Evolutionary conservation across 2,113 vertebrate species (phyloP).

Genomic region (Ophthalmolycus amberensis): DNA sequence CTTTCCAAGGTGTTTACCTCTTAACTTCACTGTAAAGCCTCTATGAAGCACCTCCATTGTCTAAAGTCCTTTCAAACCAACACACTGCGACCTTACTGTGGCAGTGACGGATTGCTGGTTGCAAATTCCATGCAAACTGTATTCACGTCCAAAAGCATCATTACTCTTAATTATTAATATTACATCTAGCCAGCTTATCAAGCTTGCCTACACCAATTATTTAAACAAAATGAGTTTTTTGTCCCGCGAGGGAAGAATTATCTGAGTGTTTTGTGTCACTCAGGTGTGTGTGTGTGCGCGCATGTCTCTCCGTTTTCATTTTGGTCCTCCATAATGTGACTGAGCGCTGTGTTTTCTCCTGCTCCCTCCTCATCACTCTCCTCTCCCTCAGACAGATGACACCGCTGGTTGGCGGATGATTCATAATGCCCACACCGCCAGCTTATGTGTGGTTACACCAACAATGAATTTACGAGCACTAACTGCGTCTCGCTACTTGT

Average conservation of each 20-base stretch:
- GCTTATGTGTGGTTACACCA: conserved; percentile 18
- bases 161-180: conserved; percentile 91
- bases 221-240: conserved; percentile 43
- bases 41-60: background rate
- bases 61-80: conserved; percentile 1
- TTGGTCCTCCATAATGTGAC: background rate
- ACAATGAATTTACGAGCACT: conserved; percentile 44
- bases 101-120: conserved; percentile 88
- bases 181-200: conserved; percentile 67
- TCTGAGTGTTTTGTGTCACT: conserved; percentile 1
- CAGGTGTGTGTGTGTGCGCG: background rate
- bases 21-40: background rate
- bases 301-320: conserved; percentile 5
- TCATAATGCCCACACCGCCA: conserved; percentile 10
- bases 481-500: conserved; percentile 36
- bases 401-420: conserved; percentile 28
- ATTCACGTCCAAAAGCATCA: conserved; percentile 89
- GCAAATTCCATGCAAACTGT: conserved; percentile 82
- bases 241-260: background rate
- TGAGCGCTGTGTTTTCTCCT: conserved; percentile 27
- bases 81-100: conserved; percentile 78
- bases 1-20: background rate
- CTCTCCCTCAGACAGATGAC: conserved; percentile 32
- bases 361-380: conserved; percentile 37
- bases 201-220: conserved; percentile 28